Evolutionary conservation across 2,113 vertebrate species (phyloP).

Genomic region (Oryzias woworae): DNA sequence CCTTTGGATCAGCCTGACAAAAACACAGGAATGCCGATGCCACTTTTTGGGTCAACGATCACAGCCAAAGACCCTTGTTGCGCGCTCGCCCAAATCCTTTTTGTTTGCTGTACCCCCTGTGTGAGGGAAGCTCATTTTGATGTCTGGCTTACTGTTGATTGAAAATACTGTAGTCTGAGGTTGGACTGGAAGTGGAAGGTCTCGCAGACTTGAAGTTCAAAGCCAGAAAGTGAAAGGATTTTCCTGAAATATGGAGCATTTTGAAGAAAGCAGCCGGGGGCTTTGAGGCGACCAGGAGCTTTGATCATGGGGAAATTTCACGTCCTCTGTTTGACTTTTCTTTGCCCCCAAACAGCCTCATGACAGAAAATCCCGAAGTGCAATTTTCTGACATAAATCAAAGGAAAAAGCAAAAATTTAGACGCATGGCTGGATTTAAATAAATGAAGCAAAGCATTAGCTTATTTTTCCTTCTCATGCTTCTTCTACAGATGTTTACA

Average conservation of each 20-base stretch:
- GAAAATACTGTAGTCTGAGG: slow-evolving; percentile 31
- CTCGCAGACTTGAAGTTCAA: slow-evolving; percentile 26
- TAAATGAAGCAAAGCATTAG: neutral
- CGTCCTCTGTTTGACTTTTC: slow-evolving; percentile 41
- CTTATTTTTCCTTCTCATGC: neutral
- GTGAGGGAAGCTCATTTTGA: slow-evolving; percentile 14
- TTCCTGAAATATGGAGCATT: slow-evolving; percentile 31
- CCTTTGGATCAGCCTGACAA: slow-evolving; percentile 24
- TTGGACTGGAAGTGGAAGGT: slow-evolving; percentile 34
- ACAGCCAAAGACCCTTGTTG: slow-evolving; percentile 29
- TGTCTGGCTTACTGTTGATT: slow-evolving; percentile 42
- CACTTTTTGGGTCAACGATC: slow-evolving; percentile 43
- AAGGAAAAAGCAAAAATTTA: slow-evolving; percentile 27
- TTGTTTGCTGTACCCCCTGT: neutral
- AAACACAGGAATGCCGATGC: slow-evolving; percentile 48
- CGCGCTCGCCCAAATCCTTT: slow-evolving; percentile 36
- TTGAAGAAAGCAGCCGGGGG: slow-evolving; percentile 16
- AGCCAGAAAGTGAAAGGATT: slow-evolving; percentile 29
- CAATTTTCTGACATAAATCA: slow-evolving; percentile 24
- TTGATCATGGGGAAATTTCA: slow-evolving; percentile 40
- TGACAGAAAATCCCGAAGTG: slow-evolving; percentile 1
- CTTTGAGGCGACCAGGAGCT: slow-evolving; percentile 43
- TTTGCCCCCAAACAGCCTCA: slow-evolving; percentile 34
- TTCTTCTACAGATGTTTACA: slow-evolving; percentile 3
- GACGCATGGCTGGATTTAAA: neutral